These are phyloP conservation scores for Sander vitreus DNA, from an alignment of 2,113 vertebrate genomes.

Conservation along the genomic window DNA sequence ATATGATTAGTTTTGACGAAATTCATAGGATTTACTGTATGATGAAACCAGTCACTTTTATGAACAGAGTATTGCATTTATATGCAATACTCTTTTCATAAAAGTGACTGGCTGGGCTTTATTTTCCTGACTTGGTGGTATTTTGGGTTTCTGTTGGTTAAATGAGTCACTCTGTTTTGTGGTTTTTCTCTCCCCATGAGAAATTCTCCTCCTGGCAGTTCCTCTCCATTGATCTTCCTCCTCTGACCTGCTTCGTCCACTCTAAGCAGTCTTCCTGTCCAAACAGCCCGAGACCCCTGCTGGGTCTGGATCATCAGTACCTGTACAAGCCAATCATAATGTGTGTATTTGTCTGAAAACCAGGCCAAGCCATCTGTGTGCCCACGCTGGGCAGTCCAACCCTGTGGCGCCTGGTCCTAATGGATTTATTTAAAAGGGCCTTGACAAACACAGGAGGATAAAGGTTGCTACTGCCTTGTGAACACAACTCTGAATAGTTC, in stretches of 20 bases:
- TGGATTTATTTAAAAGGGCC: slow-evolving; percentile 75
- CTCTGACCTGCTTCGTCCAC: slow-evolving; percentile 23
- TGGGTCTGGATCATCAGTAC: slow-evolving; percentile 62
- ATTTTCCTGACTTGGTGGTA: slow-evolving; percentile 33
- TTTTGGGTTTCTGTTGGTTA: slow-evolving; percentile 37
- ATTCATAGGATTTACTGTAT: neutral
- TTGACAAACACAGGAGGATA: slow-evolving; percentile 75
- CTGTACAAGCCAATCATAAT: slow-evolving; percentile 48
- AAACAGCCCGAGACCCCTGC: slow-evolving; percentile 36
- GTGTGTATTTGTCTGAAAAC: slow-evolving; percentile 22
- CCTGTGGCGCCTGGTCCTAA: slow-evolving; percentile 59
- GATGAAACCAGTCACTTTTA: slow-evolving; percentile 4
- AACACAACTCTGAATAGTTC: slow-evolving; percentile 68
- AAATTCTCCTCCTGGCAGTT: slow-evolving; percentile 51
- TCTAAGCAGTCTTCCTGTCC: slow-evolving; percentile 26
- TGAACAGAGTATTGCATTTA: slow-evolving; percentile 3
- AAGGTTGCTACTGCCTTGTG: slow-evolving; percentile 57
- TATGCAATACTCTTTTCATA: no score
- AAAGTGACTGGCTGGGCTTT: neutral
- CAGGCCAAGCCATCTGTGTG: slow-evolving; percentile 52
- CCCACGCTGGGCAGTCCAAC: slow-evolving; percentile 42
- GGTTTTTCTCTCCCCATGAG: slow-evolving; percentile 36
- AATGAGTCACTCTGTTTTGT: slow-evolving; percentile 44
- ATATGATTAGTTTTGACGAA: slow-evolving; percentile 4
- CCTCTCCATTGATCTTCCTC: slow-evolving; percentile 23